Evolutionary conservation across 2,888 invertebrate species (phyloP), one percentile per base, ranked within the genome.

Genomic region (Dioctria rufipes): DNA sequence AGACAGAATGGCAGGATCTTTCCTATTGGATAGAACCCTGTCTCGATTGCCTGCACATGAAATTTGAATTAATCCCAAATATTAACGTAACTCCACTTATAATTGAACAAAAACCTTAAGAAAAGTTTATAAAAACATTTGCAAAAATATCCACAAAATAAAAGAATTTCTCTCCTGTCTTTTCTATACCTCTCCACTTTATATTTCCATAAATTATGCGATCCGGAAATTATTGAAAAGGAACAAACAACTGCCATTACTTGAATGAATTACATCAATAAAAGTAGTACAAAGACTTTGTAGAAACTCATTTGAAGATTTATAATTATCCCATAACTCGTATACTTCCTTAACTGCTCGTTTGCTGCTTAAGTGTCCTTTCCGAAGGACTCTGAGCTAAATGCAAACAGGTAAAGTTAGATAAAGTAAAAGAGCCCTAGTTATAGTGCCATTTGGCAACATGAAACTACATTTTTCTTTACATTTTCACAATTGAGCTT

Each of bases 301-400:
- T 58, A 60, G 58, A 58, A 73, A 73, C 42, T 73, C 42, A 13
- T 73, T 58, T 73, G 73, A 73, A 42, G 73, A 58, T 37, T 58
- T 42, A 73, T 73, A 58, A 73, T 73, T 73, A 73, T 60, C 39
- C 39, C 11, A 6, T 6, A 51, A 51, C 11, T 51, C 51, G 6
- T 8, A 37, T 5, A 25, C 61, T 39, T 39, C 37, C 61, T 25
- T 43, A 9, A 73, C 40, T 40, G 43, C 37, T 73, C 69, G n/a
- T 25, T 25, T 25, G 2, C 25, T 25, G 25, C 2, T 25, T 25
- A 25, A 25, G 67, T 51, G 25, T 51, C 69, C 51, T 37, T 37
- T 69, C 69, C 13, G n/a, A 25, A 54, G 2, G 54, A 1, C 54
- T 54, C 11, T 8, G 54, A 54, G 11, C 54, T 4, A 54, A 54